Conservation (phyloP, 2,113 vertebrate genomes). For the Tamias sibiricus region DNA sequence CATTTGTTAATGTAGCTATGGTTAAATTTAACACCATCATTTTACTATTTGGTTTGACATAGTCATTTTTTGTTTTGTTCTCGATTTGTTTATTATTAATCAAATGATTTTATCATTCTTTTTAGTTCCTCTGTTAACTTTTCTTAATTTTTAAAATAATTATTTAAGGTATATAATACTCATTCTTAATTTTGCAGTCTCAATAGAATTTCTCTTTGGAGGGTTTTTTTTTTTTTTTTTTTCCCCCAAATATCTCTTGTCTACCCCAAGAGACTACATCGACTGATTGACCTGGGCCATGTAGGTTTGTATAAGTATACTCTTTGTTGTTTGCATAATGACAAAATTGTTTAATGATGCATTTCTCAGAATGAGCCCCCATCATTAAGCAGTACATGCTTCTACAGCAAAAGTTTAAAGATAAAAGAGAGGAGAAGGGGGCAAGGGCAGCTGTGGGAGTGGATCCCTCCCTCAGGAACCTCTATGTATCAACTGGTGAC, state of each 20-base stretch:
- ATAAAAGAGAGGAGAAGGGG: not conserved
- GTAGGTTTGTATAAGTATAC: not conserved
- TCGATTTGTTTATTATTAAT: not conserved
- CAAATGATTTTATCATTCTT: not conserved
- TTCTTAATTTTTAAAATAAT: not conserved
- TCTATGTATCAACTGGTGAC: rapidly evolving
- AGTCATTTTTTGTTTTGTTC: not conserved
- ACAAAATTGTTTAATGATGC: not conserved
- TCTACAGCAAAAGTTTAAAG: not conserved
- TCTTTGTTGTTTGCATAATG: not conserved
- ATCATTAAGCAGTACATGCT: not conserved
- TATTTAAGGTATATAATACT: not conserved
- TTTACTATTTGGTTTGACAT: not conserved
- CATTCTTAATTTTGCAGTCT: not conserved
- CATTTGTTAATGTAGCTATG: not conserved
- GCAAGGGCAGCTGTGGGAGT: not conserved
- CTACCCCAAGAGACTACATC: no score
- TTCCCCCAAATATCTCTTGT: not conserved
- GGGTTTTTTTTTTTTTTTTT: not conserved
- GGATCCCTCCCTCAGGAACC: not conserved
- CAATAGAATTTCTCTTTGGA: not conserved
- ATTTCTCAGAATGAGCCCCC: not conserved
- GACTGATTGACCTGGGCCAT: no score
- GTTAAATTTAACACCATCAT: not conserved
- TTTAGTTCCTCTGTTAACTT: not conserved